These are phyloP conservation scores for Apis laboriosa DNA, from an alignment of 1,140 invertebrate species.

Conservation along the genomic window DNA sequence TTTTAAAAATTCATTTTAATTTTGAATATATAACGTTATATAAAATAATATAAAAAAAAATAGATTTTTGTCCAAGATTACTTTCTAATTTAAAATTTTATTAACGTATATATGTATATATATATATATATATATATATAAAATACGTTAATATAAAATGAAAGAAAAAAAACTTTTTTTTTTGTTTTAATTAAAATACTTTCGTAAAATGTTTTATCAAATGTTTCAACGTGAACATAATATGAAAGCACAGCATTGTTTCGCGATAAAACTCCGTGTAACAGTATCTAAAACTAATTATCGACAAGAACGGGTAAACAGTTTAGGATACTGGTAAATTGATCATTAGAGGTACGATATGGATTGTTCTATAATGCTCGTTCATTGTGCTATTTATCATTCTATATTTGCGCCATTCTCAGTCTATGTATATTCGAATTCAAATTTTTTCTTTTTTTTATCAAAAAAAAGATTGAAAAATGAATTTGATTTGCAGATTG, in stretches of 20 bases:
- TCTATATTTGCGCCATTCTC: not conserved
- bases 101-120: not conserved
- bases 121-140: not conserved
- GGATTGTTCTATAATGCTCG: not conserved
- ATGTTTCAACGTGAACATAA: not conserved
- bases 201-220: not conserved
- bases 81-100: too few species aligned
- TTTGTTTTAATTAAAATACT: not conserved
- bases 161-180: not conserved
- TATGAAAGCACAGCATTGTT: not conserved
- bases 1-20: too few species aligned
- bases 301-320: not conserved
- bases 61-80: too few species aligned
- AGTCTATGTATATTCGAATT: not conserved
- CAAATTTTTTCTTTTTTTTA: too few species aligned
- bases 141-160: not conserved
- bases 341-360: not conserved
- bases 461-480: too few species aligned
- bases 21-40: too few species aligned
- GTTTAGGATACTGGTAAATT: not conserved
- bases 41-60: too few species aligned
- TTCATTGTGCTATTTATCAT: not conserved
- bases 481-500: too few species aligned
- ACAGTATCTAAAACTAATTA: conserved; percentile 1
- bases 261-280: not conserved